Conservation (phyloP, 1,140 invertebrate genomes). For the Oryctes rhinoceros region DNA sequence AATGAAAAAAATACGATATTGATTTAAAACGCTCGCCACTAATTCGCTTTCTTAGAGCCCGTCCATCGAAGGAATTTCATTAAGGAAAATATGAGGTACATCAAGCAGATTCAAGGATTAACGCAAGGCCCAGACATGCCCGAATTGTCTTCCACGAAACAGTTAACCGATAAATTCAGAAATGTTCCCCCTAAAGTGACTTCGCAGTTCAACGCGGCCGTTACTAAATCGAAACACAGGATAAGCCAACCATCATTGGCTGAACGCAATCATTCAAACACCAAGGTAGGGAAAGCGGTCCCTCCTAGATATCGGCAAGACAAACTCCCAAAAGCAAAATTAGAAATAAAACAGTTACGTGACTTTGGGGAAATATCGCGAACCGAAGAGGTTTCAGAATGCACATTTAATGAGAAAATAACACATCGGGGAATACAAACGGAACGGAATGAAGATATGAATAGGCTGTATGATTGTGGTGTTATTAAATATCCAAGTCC, state of each 20-base stretch:
- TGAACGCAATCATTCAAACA: background rate
- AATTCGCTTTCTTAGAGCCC: constrained; percentile 61
- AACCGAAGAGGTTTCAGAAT: constrained; percentile 24
- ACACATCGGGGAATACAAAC: constrained; percentile 54
- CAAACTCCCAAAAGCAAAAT: background rate
- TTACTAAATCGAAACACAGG: constrained; percentile 36
- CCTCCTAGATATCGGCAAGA: background rate
- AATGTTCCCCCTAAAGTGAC: constrained; percentile 44
- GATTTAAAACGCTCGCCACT: background rate
- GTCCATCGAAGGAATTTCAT: constrained; percentile 67
- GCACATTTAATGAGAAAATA: constrained; percentile 40
- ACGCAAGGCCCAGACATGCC: constrained; percentile 50
- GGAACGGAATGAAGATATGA: constrained; percentile 53
- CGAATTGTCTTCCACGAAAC: constrained; percentile 34
- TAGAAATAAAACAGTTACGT: constrained; percentile 32
- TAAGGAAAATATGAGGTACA: constrained; percentile 66
- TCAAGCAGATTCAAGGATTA: constrained; percentile 65
- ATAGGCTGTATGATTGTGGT: constrained; percentile 54
- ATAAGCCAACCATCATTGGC: background rate
- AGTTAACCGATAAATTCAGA: constrained; percentile 60
- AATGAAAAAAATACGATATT: constrained; percentile 13
- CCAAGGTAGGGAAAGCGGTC: background rate
- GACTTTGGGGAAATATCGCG: constrained; percentile 31
- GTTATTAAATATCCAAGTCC: constrained; percentile 55
- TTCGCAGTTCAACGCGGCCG: constrained; percentile 20